Evolutionary conservation across 2,113 vertebrate species (phyloP), one percentile per base, ranked within the genome.

Genomic region (Cromileptes altivelis): DNA sequence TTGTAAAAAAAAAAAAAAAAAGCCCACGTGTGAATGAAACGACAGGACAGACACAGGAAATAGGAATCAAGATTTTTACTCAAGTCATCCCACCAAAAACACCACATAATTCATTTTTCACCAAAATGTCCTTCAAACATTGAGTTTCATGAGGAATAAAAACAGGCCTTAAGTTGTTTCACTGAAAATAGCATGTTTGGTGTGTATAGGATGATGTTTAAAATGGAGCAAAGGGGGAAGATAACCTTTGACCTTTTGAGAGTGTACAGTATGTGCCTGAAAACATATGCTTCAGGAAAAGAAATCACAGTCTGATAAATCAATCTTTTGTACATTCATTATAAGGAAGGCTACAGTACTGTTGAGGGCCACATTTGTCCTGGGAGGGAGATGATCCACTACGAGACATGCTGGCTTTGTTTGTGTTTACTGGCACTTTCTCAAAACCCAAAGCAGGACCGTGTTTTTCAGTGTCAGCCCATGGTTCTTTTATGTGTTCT

Each of bases 241-340:
- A 49, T 73, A 67, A 18, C 52, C 40, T 50, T 64, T 62, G 25
- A 69, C 18, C 15, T 57, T 69, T 61, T 40, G 13, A 70, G 82
- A 72, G 63, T 84, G 78, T 89, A 45, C n/a, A 75, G 40, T 86
- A 80, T 89, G 88, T 92, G 81, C 81, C 89, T 75, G 60, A 67
- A 79, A 70, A 78, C 70, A n/a, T 27, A 53, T 49, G 13, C 18
- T 72, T 75, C 15, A 63, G 6, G 21, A 33, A 74, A 58, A 27
- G 4, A 72, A 80, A 70, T 91, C 86, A 91, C 91, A 92, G 85
- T 87, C 58, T 82, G 30, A 74, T 52, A 52, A 88, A 90, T 90
- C 55, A 40, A 27, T 61, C 14, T 33, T 50, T 80, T 85, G 53
- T 93, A 92, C 90, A 92, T 91, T 92, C 89, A 90, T 91, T 25